Conservation (phyloP, 1,140 invertebrate species). For the Liolophura sinensis region DNA sequence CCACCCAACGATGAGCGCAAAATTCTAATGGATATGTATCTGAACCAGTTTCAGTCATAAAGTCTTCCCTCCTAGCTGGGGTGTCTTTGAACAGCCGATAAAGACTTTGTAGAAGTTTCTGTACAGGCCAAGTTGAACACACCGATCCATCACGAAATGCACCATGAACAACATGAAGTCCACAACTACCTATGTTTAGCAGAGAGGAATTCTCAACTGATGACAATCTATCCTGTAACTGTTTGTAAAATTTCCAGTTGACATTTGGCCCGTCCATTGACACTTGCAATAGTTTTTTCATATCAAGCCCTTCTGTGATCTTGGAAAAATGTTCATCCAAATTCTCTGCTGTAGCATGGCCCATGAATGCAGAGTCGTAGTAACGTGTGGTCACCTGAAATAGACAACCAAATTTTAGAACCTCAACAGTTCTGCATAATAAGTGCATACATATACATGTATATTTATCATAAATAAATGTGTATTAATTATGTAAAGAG, state of each 20-base stretch:
- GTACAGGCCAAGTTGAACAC: conserved; percentile 16
- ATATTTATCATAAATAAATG: no score
- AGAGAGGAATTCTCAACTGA: conserved; percentile 11
- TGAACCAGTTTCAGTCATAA: conserved; percentile 59
- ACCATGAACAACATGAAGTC: conserved; percentile 24
- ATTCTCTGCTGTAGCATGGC: conserved; percentile 22
- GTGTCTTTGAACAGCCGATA: conserved; percentile 45
- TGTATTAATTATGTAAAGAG: no score
- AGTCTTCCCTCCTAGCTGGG: conserved; percentile 62
- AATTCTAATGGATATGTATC: not conserved
- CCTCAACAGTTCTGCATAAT: no score
- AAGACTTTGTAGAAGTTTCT: conserved; percentile 6
- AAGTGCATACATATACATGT: no score
- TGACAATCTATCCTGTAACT: conserved; percentile 17
- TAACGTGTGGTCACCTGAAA: conserved; percentile 23
- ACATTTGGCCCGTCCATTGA: conserved; percentile 34
- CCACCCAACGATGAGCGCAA: not conserved
- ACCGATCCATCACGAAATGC: conserved; percentile 12
- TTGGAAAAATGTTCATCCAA: conserved; percentile 18
- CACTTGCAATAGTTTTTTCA: conserved; percentile 20
- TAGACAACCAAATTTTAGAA: no score
- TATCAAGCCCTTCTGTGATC: conserved; percentile 12
- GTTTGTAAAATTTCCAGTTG: conserved; percentile 34
- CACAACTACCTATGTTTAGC: conserved; percentile 23
- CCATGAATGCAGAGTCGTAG: conserved; percentile 24